A percentile compares a stretch with the other conserved stretches of the same genome.
Evolutionary conservation across 2,797 vertebrate genomes (phyloP).

Genomic region (Syngnathus rostellatus): DNA sequence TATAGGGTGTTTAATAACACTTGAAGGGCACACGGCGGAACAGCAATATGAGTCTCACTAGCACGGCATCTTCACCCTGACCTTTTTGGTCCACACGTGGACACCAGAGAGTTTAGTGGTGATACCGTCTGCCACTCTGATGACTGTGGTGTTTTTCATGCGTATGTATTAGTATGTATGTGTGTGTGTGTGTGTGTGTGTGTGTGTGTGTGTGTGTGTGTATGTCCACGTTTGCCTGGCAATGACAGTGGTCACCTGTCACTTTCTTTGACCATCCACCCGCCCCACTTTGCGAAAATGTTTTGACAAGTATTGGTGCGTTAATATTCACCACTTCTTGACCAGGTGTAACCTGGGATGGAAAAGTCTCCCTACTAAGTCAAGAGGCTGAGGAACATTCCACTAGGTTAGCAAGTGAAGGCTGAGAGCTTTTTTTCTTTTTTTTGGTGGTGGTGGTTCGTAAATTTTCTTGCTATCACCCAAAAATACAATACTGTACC

Average conservation of each 20-base stretch:
- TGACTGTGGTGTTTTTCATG: constrained; percentile 57
- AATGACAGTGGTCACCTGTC: constrained; percentile 9
- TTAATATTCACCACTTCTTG: constrained; percentile 33
- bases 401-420: constrained; percentile 36
- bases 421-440: constrained; percentile 21
- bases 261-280: constrained; percentile 29
- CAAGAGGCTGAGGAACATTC: constrained; percentile 56
- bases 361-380: constrained; percentile 27
- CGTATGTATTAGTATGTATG: constrained; percentile 24
- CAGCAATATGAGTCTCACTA: constrained; percentile 49
- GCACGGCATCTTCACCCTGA: constrained; percentile 21
- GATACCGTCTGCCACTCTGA: constrained; percentile 64
- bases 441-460: constrained; percentile 5
- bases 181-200: constrained; percentile 13
- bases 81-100: constrained; percentile 36
- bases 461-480: constrained; percentile 22
- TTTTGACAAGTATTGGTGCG: constrained; percentile 33
- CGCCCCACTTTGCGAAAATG: constrained; percentile 22
- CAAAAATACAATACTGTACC: background rate
- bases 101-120: constrained; percentile 23
- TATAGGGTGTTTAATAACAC: constrained; percentile 33
- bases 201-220: constrained; percentile 10
- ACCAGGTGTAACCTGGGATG: constrained; percentile 30
- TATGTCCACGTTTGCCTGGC: constrained; percentile 1
- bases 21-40: constrained; percentile 19